These are phyloP conservation scores for Anser brachyrhynchus DNA, from an alignment of 2,113 vertebrate species.

Conservation along the genomic window DNA sequence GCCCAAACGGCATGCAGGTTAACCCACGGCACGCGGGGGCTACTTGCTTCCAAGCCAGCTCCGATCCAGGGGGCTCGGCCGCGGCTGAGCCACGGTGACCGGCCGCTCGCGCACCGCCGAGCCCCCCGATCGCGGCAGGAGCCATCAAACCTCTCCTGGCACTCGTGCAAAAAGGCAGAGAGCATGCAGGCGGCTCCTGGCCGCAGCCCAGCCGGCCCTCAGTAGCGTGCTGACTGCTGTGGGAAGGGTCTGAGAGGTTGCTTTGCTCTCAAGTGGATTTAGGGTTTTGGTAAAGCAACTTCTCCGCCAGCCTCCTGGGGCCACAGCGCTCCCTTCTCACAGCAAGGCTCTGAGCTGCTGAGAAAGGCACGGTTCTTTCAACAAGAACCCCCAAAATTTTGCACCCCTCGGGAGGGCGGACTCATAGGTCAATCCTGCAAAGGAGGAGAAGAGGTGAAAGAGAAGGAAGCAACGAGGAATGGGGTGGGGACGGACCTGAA, in stretches of 20 bases:
- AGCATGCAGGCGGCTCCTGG: neutral
- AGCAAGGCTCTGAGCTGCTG: neutral
- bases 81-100: neutral
- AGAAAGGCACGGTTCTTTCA: neutral
- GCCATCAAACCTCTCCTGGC: neutral
- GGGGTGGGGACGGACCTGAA: slow-evolving; percentile 3
- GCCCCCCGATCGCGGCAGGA: neutral
- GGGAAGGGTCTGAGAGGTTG: neutral
- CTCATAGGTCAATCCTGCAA: slow-evolving; percentile 45
- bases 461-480: slow-evolving; percentile 25
- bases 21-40: neutral
- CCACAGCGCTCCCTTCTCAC: neutral
- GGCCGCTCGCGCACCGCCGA: neutral
- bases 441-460: slow-evolving; percentile 59
- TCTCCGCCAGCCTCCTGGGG: neutral
- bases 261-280: neutral
- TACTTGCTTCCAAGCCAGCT: neutral
- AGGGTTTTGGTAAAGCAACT: neutral
- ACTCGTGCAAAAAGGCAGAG: neutral
- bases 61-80: neutral
- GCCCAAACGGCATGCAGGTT: neutral
- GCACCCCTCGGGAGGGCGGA: neutral
- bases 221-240: neutral
- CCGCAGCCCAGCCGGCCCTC: neutral
- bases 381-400: neutral